A percentile compares a stretch with the other conserved stretches of the same genome.
These are phyloP conservation scores for Unio delphinus DNA, from an alignment of 2,888 invertebrate species.

Conservation along the genomic window DNA sequence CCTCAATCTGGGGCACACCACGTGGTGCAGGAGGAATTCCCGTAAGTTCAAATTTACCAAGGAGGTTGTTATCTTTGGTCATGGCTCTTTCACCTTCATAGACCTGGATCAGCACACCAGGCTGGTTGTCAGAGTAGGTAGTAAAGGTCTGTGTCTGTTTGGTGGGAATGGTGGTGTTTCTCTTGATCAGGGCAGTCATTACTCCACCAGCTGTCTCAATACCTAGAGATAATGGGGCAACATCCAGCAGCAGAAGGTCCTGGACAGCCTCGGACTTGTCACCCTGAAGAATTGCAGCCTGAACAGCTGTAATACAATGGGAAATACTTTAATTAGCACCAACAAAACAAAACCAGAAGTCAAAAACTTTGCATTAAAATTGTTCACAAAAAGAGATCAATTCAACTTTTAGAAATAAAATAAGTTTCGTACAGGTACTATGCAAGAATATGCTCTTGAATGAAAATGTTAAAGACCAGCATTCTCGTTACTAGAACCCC, in stretches of 20 bases:
- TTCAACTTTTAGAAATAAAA: background rate
- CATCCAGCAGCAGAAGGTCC: slow-evolving; percentile 70
- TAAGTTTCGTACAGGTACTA: too few relatives aligned
- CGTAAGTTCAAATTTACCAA: slow-evolving; percentile 96
- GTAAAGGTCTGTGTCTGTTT: slow-evolving; percentile 97
- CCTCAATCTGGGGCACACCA: slow-evolving; percentile 85
- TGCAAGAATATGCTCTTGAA: too few relatives aligned
- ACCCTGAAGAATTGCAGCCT: slow-evolving; percentile 83
- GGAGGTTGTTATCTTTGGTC: slow-evolving; percentile 77
- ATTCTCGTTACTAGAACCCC: too few relatives aligned
- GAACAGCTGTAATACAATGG: slow-evolving; percentile 80
- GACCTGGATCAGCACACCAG: slow-evolving; percentile 75
- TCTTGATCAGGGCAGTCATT: slow-evolving; percentile 97
- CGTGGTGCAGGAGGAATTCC: slow-evolving; percentile 95
- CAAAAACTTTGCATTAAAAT: background rate
- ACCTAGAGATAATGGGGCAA: slow-evolving; percentile 81
- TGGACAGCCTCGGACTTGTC: slow-evolving; percentile 72
- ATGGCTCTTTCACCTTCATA: slow-evolving; percentile 72
- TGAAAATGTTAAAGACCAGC: too few relatives aligned
- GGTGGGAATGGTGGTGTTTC: slow-evolving; percentile 97
- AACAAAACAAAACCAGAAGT: slow-evolving; percentile 21
- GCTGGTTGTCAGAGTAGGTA: slow-evolving; percentile 98
- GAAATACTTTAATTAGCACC: background rate
- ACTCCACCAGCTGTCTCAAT: slow-evolving; percentile 93
- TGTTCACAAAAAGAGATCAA: too few relatives aligned